phyloP scores from a whole-genome alignment of 2,113 vertebrate species.

The Diadophis punctatus region DNA sequence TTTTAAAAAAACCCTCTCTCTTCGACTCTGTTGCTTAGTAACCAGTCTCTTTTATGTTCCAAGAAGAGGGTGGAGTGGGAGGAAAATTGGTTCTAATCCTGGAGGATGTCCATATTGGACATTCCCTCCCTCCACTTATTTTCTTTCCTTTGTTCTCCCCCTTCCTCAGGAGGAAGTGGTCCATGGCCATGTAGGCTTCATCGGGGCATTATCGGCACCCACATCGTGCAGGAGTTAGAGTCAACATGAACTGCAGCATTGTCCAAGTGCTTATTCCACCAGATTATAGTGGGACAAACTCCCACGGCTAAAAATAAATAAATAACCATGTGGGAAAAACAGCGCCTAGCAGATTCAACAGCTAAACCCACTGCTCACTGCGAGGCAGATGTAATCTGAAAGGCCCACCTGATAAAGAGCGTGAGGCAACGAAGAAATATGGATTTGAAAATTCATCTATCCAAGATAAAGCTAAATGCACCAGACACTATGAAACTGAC shows the following conservation, averaged over 20 bases:
- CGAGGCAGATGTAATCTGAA: not conserved
- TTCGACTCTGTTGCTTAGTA: constrained; percentile 17
- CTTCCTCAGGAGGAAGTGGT: not conserved
- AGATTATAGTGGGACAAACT: not conserved
- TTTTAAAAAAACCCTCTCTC: not conserved
- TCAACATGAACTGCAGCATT: not conserved
- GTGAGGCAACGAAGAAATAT: not conserved
- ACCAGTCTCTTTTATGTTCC: constrained; percentile 10
- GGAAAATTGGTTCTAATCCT: not conserved
- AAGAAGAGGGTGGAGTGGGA: not conserved
- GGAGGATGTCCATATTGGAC: not conserved
- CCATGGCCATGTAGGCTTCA: not conserved
- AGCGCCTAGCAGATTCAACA: not conserved
- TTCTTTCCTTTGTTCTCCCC: not conserved
- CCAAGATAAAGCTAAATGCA: not conserved
- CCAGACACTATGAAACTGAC: not conserved
- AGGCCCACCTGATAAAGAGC: not conserved
- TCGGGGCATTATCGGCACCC: not conserved
- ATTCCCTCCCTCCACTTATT: not conserved
- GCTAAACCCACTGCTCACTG: not conserved
- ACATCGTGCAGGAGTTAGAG: too few relatives aligned
- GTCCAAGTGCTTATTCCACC: not conserved
- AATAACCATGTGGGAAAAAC: not conserved
- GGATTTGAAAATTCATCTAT: not conserved
- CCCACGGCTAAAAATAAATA: not conserved